Conservation (phyloP, 2,797 vertebrate genomes). For the Numenius phaeopus region DNA sequence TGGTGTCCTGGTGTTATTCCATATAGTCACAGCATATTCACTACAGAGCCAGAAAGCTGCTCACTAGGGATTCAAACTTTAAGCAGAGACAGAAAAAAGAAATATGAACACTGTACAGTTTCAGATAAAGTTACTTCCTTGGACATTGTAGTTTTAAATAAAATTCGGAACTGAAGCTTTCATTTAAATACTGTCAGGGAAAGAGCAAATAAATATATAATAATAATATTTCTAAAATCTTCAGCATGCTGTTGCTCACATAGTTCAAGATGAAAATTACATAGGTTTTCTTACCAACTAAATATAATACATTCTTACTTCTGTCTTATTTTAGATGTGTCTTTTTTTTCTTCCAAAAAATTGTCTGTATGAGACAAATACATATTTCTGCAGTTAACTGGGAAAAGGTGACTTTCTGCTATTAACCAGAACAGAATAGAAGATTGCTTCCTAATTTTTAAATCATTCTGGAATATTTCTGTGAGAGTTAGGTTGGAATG, state of each 20-base stretch:
- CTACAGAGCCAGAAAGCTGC: constrained; percentile 26
- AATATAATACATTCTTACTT: neutral
- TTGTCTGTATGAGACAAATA: neutral
- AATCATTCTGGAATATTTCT: neutral
- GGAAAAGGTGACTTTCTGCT: neutral
- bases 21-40: neutral
- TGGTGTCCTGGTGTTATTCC: constrained; percentile 59
- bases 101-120: constrained; percentile 28
- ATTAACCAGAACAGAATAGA: neutral
- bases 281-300: neutral
- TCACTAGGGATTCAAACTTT: constrained; percentile 41
- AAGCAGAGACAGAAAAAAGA: constrained; percentile 21
- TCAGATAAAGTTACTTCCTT: constrained; percentile 41
- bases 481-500: neutral
- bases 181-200: neutral
- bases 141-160: constrained; percentile 32
- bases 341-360: neutral
- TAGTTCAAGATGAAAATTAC: neutral
- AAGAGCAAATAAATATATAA: neutral
- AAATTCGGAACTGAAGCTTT: constrained; percentile 6
- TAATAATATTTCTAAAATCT: neutral
- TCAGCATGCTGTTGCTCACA: neutral
- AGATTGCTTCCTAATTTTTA: neutral
- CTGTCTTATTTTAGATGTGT: neutral
- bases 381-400: neutral